Conservation (phyloP, 2,888 invertebrate genomes). For the Rambutsinella grinnellia region DNA sequence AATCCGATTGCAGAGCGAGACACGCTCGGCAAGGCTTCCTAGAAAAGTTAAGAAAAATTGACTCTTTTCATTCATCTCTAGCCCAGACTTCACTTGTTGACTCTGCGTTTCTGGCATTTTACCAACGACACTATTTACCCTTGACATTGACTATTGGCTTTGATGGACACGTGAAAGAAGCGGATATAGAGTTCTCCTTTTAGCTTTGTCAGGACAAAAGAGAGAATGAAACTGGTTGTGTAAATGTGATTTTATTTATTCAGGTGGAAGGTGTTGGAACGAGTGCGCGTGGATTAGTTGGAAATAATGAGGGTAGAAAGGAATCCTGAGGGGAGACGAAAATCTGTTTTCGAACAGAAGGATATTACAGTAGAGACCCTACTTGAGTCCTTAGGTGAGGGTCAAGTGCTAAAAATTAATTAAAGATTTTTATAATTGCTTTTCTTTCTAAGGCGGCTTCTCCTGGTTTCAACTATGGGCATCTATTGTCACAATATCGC, state of each 20-base stretch:
- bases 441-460: slow-evolving; percentile 56
- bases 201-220: background rate
- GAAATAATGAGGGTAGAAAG: background rate
- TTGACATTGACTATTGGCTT: background rate
- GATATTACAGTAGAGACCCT: slow-evolving; percentile 32
- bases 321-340: background rate
- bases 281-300: background rate
- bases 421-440: background rate
- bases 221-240: background rate
- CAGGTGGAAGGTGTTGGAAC: background rate
- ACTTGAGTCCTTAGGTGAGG: slow-evolving; percentile 40
- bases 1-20: no score
- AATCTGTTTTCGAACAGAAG: background rate
- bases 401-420: background rate
- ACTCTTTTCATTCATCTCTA: no score
- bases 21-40: no score
- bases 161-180: no score
- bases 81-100: no score
- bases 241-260: background rate
- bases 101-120: background rate
- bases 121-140: background rate
- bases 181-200: background rate
- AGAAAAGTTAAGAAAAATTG: no score
- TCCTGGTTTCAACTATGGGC: slow-evolving; percentile 60
- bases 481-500: slow-evolving; percentile 48